Evolutionary conservation across 2,113 vertebrate species (phyloP).

Genomic region (Dromiciops gliroides): DNA sequence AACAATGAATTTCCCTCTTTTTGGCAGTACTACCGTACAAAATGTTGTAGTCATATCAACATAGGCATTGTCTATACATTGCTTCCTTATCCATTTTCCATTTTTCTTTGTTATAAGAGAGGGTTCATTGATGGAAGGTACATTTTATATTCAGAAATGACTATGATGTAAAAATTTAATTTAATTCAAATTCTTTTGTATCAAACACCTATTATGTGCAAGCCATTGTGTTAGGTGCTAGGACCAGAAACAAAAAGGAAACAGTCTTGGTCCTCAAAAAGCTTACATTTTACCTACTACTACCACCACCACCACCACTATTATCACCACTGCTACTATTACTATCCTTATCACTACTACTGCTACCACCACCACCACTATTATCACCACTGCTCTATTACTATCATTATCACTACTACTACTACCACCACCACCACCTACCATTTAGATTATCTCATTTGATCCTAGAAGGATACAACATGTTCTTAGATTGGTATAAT

Average conservation of each 20-base stretch:
- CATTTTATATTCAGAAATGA: neutral
- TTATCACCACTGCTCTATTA: no score
- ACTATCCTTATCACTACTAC: no score
- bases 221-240: neutral
- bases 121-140: neutral
- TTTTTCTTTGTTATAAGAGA: neutral
- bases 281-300: neutral
- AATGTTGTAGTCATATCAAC: neutral
- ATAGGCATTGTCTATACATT: neutral
- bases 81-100: neutral
- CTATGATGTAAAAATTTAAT: neutral
- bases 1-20: neutral
- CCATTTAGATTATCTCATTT: neutral
- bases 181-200: neutral
- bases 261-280: neutral
- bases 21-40: neutral
- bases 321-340: no score
- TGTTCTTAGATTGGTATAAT: neutral
- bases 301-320: no score
- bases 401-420: no score
- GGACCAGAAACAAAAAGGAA: neutral
- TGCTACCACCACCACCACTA: no score
- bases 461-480: neutral
- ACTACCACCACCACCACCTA: no score
- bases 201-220: neutral